Base-by-base conservation (phyloP, 2,888 invertebrate species). In the Scaptomyza polygonia region DNA sequence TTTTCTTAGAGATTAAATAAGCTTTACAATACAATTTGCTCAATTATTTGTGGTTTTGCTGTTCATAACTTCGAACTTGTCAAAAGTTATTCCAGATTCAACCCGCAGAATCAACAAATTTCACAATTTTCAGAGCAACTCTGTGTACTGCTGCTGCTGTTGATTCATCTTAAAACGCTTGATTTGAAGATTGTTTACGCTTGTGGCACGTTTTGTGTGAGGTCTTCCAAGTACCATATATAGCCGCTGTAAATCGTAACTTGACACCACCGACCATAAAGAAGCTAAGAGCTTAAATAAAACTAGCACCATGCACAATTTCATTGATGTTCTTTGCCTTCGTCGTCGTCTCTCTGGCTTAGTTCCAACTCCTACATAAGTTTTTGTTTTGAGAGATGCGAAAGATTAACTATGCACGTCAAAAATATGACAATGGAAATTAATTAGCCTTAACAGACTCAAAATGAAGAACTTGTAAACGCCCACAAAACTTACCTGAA, bases 371-470 rank as follows among this genome's bases (percentile, higher is more conserved):
- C 67, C 9, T 16, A 67, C 82, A 75, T 61, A 75, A 81, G 71
- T 68, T 25, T n/a, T n/a, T n/a, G n/a, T n/a, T n/a, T n/a, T 36
- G 32, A 52, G 56, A 57, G 59, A 71, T 77, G 67, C 52, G 36
- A 78, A 70, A 75, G n/a, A n/a, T 78, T 72, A 80, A 84, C 84
- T 80, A 81, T 64, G 69, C 75, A 55, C 58, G 69, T 72, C 72
- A 72, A 52, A 54, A 25, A 5, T 25, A 25, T 25, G 25, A 25
- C 25, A 25, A 25, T 25, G 25, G 5, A 42, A 43, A 80, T 80
- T 76, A 85, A 80, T 85, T 85, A 58, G 63, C 39, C 63, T 21
- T 0, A 25, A 25, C 25, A 25, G 25, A 25, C 25, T 25, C 25
- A 5, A 25, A 55, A 29, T 58, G 32, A 57, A 54, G 53, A 55